Conservation (phyloP, 1,140 invertebrate genomes). For the Euwallacea similis region DNA sequence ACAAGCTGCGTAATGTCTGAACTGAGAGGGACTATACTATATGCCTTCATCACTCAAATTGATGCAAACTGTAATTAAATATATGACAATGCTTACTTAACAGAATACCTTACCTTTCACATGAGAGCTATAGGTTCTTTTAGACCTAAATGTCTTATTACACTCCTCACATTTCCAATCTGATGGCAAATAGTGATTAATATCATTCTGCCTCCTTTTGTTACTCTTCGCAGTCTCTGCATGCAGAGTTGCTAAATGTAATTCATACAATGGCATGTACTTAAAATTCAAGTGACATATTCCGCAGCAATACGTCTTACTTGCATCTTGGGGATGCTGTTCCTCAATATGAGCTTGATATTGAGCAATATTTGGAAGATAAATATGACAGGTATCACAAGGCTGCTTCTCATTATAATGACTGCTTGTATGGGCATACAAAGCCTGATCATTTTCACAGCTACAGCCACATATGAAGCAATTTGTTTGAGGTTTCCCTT, state of each 20-base stretch:
- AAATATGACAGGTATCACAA: slow-evolving; percentile 20
- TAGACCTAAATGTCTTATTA: slow-evolving; percentile 19
- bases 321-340: slow-evolving; percentile 19
- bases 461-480: slow-evolving; percentile 29
- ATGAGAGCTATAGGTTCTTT: slow-evolving; percentile 9
- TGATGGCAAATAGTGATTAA: not conserved
- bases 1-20: no score
- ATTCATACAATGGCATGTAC: slow-evolving; percentile 28
- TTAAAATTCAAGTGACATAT: slow-evolving; percentile 20
- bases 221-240: slow-evolving; percentile 6
- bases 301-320: slow-evolving; percentile 19
- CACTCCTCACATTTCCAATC: slow-evolving; percentile 22
- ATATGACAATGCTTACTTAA: no score
- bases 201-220: slow-evolving; percentile 5
- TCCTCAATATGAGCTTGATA: slow-evolving; percentile 24
- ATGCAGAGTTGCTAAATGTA: slow-evolving; percentile 22
- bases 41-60: no score
- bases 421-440: slow-evolving; percentile 24
- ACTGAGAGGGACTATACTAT: no score
- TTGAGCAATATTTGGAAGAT: slow-evolving; percentile 20
- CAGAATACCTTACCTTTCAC: slow-evolving; percentile 21
- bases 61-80: no score
- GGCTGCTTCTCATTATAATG: slow-evolving; percentile 30
- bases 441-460: slow-evolving; percentile 20
- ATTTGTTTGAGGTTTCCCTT: not conserved